Conservation (phyloP, 2,113 vertebrate species). For the Nothobranchius kuhntae region DNA sequence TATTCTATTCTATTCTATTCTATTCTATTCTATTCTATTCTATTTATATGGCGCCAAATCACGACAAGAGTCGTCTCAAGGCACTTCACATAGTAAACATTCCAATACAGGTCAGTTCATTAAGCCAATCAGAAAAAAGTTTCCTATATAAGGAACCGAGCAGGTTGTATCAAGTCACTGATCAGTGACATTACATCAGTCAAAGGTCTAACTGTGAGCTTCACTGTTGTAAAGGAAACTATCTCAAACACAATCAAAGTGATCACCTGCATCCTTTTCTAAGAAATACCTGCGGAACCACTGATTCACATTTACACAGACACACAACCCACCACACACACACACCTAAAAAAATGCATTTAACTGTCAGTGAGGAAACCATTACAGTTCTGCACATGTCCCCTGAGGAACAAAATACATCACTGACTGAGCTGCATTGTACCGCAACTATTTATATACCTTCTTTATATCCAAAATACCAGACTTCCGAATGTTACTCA, state of each 20-base stretch:
- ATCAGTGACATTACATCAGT: background rate
- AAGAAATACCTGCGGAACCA: conserved; percentile 18
- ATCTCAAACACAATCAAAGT: background rate
- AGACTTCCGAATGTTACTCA: background rate
- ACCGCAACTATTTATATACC: conserved; percentile 34
- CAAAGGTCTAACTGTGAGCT: background rate
- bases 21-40: too few relatives aligned
- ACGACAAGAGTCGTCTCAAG: too few relatives aligned
- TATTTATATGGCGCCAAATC: too few relatives aligned
- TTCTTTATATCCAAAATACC: conserved; percentile 19
- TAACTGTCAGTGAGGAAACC: conserved; percentile 51
- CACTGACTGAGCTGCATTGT: conserved; percentile 28
- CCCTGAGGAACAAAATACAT: conserved; percentile 35
- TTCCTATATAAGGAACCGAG: too few relatives aligned
- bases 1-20: too few relatives aligned
- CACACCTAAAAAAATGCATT: conserved; percentile 11
- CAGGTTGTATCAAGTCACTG: too few relatives aligned
- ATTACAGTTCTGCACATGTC: conserved; percentile 36
- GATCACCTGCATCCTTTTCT: background rate
- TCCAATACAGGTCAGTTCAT: too few relatives aligned
- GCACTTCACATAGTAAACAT: too few relatives aligned
- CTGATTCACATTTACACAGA: conserved; percentile 17
- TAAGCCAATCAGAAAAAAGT: too few relatives aligned
- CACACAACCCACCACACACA: background rate
- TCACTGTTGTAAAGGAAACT: background rate